Conservation (phyloP, 2,888 invertebrate species). For the Glyphotaelius pellucidus region DNA sequence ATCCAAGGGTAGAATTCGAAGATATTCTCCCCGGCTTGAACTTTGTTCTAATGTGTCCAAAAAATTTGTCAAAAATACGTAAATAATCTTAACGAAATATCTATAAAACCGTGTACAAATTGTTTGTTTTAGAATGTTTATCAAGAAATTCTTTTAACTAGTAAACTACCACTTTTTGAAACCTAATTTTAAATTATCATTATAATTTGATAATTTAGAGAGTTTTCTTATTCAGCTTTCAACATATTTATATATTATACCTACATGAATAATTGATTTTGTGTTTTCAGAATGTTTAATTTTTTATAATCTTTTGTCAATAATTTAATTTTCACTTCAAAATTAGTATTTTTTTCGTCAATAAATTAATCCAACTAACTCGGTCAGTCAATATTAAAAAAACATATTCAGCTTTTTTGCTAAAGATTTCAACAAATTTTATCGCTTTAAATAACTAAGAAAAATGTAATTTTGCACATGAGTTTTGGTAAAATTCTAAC, state of each 20-base stretch:
- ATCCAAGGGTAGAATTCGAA: neutral
- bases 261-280: neutral
- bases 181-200: neutral
- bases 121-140: neutral
- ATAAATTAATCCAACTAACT: too few species aligned
- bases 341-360: too few species aligned
- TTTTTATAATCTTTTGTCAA: constrained; percentile 2
- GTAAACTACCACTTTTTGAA: neutral
- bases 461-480: constrained; percentile 11
- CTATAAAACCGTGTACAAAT: neutral
- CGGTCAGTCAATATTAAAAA: neutral
- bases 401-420: neutral
- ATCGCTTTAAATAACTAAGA: constrained; percentile 4
- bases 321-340: neutral
- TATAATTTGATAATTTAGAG: neutral
- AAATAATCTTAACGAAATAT: neutral
- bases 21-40: neutral
- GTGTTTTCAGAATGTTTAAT: neutral
- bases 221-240: neutral
- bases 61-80: neutral
- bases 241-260: neutral
- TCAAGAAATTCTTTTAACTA: neutral
- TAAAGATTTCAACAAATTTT: constrained; percentile 17
- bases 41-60: neutral
- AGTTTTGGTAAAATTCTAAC: constrained; percentile 9